Evolutionary conservation across 2,888 invertebrate species (phyloP), one percentile per base, ranked within the genome.

Genomic region (Dryomyza anilis): DNA sequence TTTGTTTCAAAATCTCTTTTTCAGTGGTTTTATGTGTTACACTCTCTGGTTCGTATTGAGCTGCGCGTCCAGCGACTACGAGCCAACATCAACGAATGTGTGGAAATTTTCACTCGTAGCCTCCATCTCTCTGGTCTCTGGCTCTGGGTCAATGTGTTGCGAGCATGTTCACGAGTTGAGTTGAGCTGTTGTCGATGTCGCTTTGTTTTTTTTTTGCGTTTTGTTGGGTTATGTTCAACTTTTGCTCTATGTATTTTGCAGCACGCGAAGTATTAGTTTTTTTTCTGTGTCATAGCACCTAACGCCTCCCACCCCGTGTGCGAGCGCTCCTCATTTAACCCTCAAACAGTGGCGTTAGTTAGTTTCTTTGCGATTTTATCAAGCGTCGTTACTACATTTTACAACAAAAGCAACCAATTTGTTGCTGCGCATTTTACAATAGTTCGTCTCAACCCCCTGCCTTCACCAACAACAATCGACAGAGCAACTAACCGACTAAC

Each of bases 41-140:
- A 14, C 19, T 29, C 19, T 33, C 36, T 29, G 6, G n/a, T 21
- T 46, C 46, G 46, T n/a, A 46, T n/a, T 33, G 7, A 12, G 33
- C 33, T 12, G 33, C 10, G 63, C 68, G 63, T 68, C 68, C 57
- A 52, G 61, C 65, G 63, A 39, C 68, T 57, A 25, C 61, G 68
- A 66, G 59, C 61, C 55, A 60, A 66, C 65, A 61, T 64, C 52
- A 43, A 63, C 58, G 61, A 68, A 65, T 68, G 68, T 63, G 46
- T 59, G 16, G 39, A 63, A 63, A 63, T 53, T 25, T 55, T 55
- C 43, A 43, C 29, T 57, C 8, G 43, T 27, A n/a, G 39, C 39
- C 7, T 3, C 39, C 7, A n/a, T n/a, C 39, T 39, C 39, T 39
- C n/a, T n/a, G n/a, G n/a, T n/a, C n/a, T n/a, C n/a, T n/a, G n/a